phyloP scores from a whole-genome alignment of 2,113 vertebrate species.

The Pongo pygmaeus region DNA sequence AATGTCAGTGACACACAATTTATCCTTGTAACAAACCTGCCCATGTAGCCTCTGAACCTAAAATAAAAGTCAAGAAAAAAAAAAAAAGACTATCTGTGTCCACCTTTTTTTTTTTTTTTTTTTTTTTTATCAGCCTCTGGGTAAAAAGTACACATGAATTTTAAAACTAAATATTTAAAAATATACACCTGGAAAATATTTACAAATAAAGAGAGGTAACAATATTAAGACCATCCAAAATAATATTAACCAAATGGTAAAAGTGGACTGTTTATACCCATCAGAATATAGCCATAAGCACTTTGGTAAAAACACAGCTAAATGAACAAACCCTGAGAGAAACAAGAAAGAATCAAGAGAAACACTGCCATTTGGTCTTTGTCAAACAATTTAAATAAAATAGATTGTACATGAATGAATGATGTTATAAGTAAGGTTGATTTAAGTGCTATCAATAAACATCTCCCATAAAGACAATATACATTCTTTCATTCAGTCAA shows the following conservation, averaged over 20 bases:
- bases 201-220: not conserved
- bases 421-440: not conserved
- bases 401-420: not conserved
- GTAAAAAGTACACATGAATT: not conserved
- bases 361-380: not conserved
- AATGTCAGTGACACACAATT: too few relatives aligned
- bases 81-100: too few relatives aligned
- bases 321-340: not conserved
- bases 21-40: too few relatives aligned
- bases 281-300: not conserved
- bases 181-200: not conserved
- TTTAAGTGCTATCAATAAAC: not conserved
- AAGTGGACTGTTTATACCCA: not conserved
- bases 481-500: not conserved
- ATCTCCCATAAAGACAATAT: not conserved
- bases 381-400: not conserved
- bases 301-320: not conserved
- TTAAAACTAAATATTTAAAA: not conserved
- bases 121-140: not conserved
- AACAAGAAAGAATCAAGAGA: not conserved
- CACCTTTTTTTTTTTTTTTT: too few relatives aligned
- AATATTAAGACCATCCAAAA: not conserved
- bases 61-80: too few relatives aligned
- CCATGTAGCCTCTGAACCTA: too few relatives aligned
- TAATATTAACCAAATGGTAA: not conserved